Conservation (phyloP, 2,113 vertebrate genomes). For the Rhinolophus sinicus region DNA sequence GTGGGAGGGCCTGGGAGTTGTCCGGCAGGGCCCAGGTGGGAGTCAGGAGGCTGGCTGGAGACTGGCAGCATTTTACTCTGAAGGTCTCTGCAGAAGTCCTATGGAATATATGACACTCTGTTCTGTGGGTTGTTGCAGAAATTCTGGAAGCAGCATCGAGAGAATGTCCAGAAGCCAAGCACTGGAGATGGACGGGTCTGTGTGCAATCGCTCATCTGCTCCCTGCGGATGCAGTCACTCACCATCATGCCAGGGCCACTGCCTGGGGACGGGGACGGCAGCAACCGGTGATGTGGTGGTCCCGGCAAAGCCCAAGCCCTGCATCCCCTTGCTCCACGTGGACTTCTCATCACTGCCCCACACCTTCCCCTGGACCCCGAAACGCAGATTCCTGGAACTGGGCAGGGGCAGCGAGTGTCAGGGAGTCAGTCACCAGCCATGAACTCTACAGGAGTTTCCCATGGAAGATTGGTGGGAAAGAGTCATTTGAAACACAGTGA, state of each 20-base stretch:
- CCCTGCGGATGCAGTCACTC: conserved; percentile 50
- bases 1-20: neutral
- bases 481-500: neutral
- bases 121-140: conserved; percentile 69
- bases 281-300: neutral
- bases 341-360: neutral
- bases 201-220: conserved; percentile 25
- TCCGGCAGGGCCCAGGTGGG: neutral
- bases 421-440: neutral
- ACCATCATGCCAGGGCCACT: conserved; percentile 51
- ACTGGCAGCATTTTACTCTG: neutral
- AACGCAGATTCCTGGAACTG: neutral
- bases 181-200: neutral
- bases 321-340: neutral
- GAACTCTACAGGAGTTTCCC: neutral
- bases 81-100: neutral
- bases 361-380: neutral
- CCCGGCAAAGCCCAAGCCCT: neutral
- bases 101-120: neutral
- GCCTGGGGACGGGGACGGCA: neutral
- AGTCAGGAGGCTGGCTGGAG: neutral
- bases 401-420: neutral
- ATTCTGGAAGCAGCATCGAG: conserved; percentile 57
- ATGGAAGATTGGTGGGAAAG: neutral
- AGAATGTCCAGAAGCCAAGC: conserved; percentile 61